Percentiles rank a stretch among this genome's conserved stretches.
These are phyloP conservation scores for Zaprionus ghesquierei DNA, from an alignment of 1,140 invertebrate species.

Conservation along the genomic window DNA sequence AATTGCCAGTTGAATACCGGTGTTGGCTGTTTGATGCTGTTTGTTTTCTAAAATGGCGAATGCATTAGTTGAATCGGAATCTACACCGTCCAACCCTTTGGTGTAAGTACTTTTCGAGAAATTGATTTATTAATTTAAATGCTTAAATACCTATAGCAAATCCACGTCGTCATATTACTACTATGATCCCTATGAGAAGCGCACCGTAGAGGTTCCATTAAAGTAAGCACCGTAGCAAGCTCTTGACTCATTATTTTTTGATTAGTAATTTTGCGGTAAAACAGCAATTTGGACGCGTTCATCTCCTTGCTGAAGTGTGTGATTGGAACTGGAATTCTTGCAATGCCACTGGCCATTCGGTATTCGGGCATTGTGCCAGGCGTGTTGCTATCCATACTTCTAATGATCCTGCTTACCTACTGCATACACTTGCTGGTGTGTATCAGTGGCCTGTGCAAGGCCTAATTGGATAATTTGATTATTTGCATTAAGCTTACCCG, in stretches of 20 bases:
- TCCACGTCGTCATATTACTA: constrained; percentile 50
- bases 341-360: constrained; percentile 58
- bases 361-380: constrained; percentile 48
- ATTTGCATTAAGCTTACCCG: not conserved
- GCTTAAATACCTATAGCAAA: not conserved
- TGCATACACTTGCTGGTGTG: constrained; percentile 69
- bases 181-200: constrained; percentile 63
- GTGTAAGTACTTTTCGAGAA: constrained; percentile 25
- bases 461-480: not conserved
- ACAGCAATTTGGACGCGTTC: constrained; percentile 59
- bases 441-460: constrained; percentile 34
- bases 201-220: constrained; percentile 54
- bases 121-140: too few species aligned
- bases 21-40: not conserved
- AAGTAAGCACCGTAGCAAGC: constrained; percentile 37
- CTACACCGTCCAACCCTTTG: not conserved
- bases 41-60: constrained; percentile 16
- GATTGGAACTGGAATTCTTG: constrained; percentile 61
- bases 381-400: constrained; percentile 30
- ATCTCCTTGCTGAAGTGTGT: constrained; percentile 62
- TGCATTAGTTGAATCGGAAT: not conserved
- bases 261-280: not conserved
- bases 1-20: constrained; percentile 33
- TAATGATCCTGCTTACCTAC: constrained; percentile 64
- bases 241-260: not conserved